Base-by-base conservation (phyloP, 1,140 invertebrate species). In the Cecropterus lyciades region DNA sequence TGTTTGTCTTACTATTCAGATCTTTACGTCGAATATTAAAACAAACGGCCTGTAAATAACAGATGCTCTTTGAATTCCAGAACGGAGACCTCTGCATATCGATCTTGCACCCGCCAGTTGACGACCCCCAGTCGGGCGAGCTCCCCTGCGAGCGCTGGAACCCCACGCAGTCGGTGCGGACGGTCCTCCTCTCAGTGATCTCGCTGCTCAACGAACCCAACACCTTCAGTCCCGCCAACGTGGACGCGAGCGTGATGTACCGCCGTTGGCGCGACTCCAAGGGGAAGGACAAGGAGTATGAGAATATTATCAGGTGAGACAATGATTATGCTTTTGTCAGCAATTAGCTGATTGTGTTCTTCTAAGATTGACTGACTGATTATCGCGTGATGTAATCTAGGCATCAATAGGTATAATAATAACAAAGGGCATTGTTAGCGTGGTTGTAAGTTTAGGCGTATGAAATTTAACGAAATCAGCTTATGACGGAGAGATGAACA, bases 51-150 rank as follows among this genome's bases (percentile, higher is more conserved):
- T 30, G 1, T 24, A 1, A 30, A 3, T 30, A 30, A 30, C 27
- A 5, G 7, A 10, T 10, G 1, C 33, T 11, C 10, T 37, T 37
- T 37, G 4, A 1, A 37, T 95, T 95, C 49, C 91, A 99, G 97
- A 99, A 99, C 93, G 99, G 99, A 43, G 99, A 99, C 92, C 94
- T 99, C 17, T 99, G 99, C 93, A 99, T 99, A 93, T 99, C 98
- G 70, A 99, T 99, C 89, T 94, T 99, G 46, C 99, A 99, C 92
- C 98, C 99, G 55, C 99, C 99, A 20, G 96, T 99, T 56, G 99
- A 99, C 93, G 99, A 99, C 93, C 99, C 99, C 42, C 99, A 99
- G 84, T 99, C 97, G 79, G 99, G 99, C 8, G 99, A 99, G 91
- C 91, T 99, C 75, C 98, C 99, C 0, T 99, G 98, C 92, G 99